These are phyloP conservation scores for Thymallus thymallus DNA, from an alignment of 2,113 vertebrate genomes.

Conservation along the genomic window DNA sequence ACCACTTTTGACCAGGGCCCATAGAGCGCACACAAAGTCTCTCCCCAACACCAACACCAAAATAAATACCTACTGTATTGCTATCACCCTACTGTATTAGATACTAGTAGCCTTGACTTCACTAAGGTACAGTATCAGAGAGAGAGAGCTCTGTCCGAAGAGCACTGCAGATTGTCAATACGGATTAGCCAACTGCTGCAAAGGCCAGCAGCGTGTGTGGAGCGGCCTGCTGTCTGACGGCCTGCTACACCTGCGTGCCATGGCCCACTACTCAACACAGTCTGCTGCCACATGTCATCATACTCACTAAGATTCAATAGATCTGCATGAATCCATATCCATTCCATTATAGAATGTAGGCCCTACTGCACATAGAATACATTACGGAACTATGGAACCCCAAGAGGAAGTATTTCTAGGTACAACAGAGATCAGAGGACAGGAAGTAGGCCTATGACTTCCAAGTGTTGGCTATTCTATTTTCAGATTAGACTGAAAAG, in stretches of 20 bases:
- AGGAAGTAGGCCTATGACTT: not conserved
- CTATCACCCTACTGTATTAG: not conserved
- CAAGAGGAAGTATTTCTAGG: not conserved
- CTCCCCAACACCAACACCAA: too few relatives aligned
- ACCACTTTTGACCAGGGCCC: too few relatives aligned
- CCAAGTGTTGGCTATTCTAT: not conserved
- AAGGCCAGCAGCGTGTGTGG: constrained; percentile 55
- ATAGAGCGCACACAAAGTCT: too few relatives aligned
- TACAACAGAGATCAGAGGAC: not conserved
- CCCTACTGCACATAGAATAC: not conserved
- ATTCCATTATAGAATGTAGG: too few relatives aligned
- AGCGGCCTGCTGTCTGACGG: too few relatives aligned
- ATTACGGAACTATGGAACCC: not conserved
- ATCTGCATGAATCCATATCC: too few relatives aligned
- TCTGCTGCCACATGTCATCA: too few relatives aligned
- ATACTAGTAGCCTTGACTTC: not conserved
- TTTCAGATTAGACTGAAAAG: not conserved
- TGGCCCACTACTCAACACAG: not conserved
- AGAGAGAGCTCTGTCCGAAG: constrained; percentile 10
- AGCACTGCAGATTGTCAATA: constrained; percentile 48
- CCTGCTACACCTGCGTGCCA: too few relatives aligned
- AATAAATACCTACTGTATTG: too few relatives aligned
- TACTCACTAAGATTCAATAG: too few relatives aligned
- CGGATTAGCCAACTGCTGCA: constrained; percentile 59
- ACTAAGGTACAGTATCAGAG: constrained; percentile 13